Evolutionary conservation across 2,113 vertebrate species (phyloP).

Genomic region (Barbus barbus): DNA sequence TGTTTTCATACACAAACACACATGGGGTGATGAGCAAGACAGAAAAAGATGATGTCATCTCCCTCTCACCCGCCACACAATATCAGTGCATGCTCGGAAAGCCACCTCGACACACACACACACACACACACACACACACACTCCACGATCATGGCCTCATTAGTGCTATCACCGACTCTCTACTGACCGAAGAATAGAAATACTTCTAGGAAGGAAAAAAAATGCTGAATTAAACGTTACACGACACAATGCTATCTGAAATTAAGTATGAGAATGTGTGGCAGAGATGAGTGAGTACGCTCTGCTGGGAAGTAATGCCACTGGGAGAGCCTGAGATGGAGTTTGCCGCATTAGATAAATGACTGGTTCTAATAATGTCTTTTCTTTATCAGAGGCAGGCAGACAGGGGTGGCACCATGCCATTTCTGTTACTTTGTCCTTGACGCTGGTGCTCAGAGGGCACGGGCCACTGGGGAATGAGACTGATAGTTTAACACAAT

Average conservation of each 20-base stretch:
- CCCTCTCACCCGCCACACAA: background rate
- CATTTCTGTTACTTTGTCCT: slow-evolving; percentile 43
- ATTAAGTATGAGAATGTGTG: slow-evolving; percentile 39
- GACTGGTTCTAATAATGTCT: slow-evolving; percentile 44
- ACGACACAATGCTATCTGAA: slow-evolving; percentile 46
- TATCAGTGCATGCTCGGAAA: background rate
- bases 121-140: background rate
- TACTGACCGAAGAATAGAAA: slow-evolving; percentile 13
- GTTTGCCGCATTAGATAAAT: slow-evolving; percentile 53
- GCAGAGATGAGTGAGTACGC: slow-evolving; percentile 6
- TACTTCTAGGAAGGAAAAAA: slow-evolving; percentile 14
- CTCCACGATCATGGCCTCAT: background rate
- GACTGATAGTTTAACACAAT: slow-evolving; percentile 25
- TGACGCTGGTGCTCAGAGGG: slow-evolving; percentile 26
- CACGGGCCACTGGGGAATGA: background rate
- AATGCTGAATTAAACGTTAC: slow-evolving; percentile 36
- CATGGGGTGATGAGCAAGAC: slow-evolving; percentile 31
- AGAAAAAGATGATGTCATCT: slow-evolving; percentile 46
- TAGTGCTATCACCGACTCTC: slow-evolving; percentile 13
- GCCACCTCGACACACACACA: background rate
- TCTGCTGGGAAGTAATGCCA: slow-evolving; percentile 7
- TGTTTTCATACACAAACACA: slow-evolving; percentile 40
- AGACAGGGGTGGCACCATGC: slow-evolving; percentile 36
- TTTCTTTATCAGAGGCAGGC: slow-evolving; percentile 52
- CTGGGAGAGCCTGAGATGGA: slow-evolving; percentile 24